Percentiles rank a stretch among this genome's conserved stretches.
Evolutionary conservation across 2,797 vertebrate species (phyloP).

Genomic region (Trachurus trachurus): DNA sequence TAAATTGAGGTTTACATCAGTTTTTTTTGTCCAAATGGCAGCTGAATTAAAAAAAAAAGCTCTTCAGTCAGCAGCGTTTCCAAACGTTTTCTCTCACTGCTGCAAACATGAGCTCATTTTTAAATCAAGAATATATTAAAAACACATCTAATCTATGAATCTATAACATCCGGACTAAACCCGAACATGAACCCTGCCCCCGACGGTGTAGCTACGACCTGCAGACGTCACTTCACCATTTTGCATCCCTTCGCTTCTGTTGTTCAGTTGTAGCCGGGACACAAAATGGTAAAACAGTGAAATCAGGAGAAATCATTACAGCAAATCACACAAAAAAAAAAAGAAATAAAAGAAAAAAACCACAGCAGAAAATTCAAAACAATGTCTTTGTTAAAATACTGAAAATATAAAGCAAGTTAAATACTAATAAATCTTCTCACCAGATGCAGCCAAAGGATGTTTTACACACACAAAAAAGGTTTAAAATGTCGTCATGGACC

Average conservation of each 20-base stretch:
- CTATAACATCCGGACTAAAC: neutral
- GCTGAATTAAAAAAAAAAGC: neutral
- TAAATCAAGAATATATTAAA: conserved; percentile 23
- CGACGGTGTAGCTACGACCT: neutral
- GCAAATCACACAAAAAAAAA: conserved; percentile 12
- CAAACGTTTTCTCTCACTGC: no score
- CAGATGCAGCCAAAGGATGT: conserved; percentile 34
- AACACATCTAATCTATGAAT: conserved; percentile 16
- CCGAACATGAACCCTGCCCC: neutral
- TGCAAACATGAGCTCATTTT: neutral
- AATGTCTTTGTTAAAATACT: neutral
- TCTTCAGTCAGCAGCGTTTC: no score
- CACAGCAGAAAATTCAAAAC: conserved; percentile 8
- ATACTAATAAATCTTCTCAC: neutral
- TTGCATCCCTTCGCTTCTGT: neutral
- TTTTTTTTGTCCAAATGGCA: neutral
- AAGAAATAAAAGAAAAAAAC: no score
- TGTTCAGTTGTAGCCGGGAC: neutral
- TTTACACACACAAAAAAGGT: conserved; percentile 18
- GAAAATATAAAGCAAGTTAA: conserved; percentile 18
- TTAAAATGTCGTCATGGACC: conserved; percentile 7
- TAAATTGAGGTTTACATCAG: no score
- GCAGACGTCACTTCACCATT: neutral
- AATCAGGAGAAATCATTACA: conserved; percentile 13
- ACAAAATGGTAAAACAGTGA: neutral